A percentile compares a stretch with the other conserved stretches of the same genome.
phyloP scores from a whole-genome alignment of 2,113 vertebrate genomes.

The Hyperopisus bebe region DNA sequence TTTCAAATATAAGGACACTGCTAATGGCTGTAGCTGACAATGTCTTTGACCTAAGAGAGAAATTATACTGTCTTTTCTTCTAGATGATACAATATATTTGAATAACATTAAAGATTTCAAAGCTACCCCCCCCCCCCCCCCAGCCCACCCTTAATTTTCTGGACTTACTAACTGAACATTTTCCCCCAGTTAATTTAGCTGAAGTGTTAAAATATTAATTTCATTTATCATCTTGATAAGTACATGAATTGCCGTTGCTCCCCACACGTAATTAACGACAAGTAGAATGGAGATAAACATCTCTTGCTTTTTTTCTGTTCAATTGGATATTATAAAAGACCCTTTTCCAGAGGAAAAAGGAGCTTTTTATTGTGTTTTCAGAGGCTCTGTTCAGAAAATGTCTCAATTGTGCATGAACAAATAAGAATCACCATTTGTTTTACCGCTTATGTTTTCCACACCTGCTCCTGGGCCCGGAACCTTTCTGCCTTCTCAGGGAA shows the following conservation, averaged over 20 bases:
- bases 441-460: background rate
- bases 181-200: conserved; percentile 16
- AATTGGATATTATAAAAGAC: background rate
- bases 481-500: conserved; percentile 19
- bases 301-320: background rate
- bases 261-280: conserved; percentile 5
- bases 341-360: background rate
- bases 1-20: background rate
- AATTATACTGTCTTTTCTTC: conserved; percentile 13
- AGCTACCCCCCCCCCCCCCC: conserved; percentile 53
- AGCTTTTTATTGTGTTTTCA: conserved; percentile 4
- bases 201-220: conserved; percentile 25
- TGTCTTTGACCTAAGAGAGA: conserved; percentile 42
- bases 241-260: conserved; percentile 7
- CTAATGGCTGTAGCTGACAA: conserved; percentile 13
- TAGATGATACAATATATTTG: conserved; percentile 16
- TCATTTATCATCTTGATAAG: conserved; percentile 24
- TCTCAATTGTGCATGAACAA: background rate
- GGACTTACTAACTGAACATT: conserved; percentile 18
- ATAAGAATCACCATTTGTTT: background rate
- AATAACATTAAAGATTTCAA: conserved; percentile 25
- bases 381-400: background rate
- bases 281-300: background rate
- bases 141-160: conserved; percentile 39
- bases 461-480: background rate